Evolutionary conservation across 2,797 vertebrate species (phyloP), one percentile per base, ranked within the genome.

Genomic region (Liasis olivaceus): DNA sequence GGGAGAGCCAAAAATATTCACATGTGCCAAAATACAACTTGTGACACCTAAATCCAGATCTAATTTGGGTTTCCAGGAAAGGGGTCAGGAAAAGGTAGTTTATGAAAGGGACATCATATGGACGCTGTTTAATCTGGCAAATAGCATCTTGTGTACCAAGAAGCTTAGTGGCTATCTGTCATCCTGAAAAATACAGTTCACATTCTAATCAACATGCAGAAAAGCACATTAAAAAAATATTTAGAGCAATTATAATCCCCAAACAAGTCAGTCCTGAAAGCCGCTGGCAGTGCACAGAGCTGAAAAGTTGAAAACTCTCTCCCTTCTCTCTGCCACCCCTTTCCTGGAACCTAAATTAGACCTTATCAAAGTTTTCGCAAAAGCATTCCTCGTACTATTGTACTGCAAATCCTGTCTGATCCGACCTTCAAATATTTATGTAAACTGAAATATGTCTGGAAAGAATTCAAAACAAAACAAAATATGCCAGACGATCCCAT

Each of bases 321-420:
- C 2, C 93, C 92, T 95, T 64, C 84, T 92, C 87, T 0, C 12
- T 90, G 69, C 85, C 85, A 84, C 84, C 92, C 60, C 58, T 36
- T 95, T 85, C 90, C 95, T 54, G 14, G 89, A 96, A 93, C 89
- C 91, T 95, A 95, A 96, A 96, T 97, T 97, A 97, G 95, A 97
- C 94, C 88, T 89, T 97, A 97, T 95, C 94, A 96, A 89, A 95
- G 94, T 96, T 97, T 96, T 96, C 93, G 96, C 95, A 97, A 95
- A 97, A 93, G 94, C 96, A 97, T 97, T 97, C 97, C 96, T 96
- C 94, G 89, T 95, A 92, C 96, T 92, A 97, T 97, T 97, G 97
- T 97, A 91, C 95, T 97, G 87, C 94, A 98, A 98, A 98, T 98
- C 96, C 97, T 96, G 97, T 97, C 97, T 98, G 96, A 98, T 96